Conservation (phyloP, 92 coral and sea anemone genomes). For the Epizoanthus ramosus region DNA sequence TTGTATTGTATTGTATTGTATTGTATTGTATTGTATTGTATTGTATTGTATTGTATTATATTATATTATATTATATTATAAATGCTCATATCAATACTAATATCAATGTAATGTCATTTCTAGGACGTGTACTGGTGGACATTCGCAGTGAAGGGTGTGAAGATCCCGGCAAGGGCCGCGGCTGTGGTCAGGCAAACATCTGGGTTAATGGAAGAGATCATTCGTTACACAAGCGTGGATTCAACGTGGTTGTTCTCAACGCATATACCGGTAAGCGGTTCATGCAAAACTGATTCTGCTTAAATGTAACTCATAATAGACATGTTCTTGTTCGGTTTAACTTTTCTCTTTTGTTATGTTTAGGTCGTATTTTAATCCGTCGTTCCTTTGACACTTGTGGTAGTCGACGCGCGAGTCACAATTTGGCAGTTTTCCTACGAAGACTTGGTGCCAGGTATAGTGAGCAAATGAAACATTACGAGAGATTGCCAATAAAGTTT, state of each 20-base stretch:
- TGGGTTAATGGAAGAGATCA: slow-evolving; percentile 39
- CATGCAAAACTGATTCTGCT: not conserved
- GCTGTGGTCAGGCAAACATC: slow-evolving; percentile 38
- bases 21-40: too few relatives aligned
- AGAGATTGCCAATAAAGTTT: too few relatives aligned
- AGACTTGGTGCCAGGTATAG: slow-evolving; percentile 18
- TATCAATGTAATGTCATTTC: not conserved
- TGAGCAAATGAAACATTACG: too few relatives aligned
- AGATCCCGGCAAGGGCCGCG: slow-evolving; percentile 28
- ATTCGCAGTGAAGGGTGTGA: slow-evolving; percentile 38
- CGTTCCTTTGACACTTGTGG: slow-evolving; percentile 14
- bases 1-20: too few relatives aligned
- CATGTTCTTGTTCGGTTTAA: not conserved
- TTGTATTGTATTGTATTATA: too few relatives aligned
- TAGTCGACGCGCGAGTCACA: slow-evolving; percentile 19
- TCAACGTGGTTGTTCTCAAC: slow-evolving; percentile 29
- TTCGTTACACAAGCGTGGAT: slow-evolving; percentile 32
- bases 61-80: too few relatives aligned
- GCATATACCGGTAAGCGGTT: slow-evolving; percentile 15
- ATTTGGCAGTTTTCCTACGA: slow-evolving; percentile 21
- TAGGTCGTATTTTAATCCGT: slow-evolving; percentile 12
- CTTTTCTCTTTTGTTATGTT: not conserved
- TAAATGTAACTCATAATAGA: not conserved
- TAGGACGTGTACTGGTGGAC: slow-evolving; percentile 30
- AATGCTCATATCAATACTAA: not conserved